Evolutionary conservation across 2,797 vertebrate genomes (phyloP), one percentile per base, ranked within the genome.

Genomic region (Crocodylus rhombifer): DNA sequence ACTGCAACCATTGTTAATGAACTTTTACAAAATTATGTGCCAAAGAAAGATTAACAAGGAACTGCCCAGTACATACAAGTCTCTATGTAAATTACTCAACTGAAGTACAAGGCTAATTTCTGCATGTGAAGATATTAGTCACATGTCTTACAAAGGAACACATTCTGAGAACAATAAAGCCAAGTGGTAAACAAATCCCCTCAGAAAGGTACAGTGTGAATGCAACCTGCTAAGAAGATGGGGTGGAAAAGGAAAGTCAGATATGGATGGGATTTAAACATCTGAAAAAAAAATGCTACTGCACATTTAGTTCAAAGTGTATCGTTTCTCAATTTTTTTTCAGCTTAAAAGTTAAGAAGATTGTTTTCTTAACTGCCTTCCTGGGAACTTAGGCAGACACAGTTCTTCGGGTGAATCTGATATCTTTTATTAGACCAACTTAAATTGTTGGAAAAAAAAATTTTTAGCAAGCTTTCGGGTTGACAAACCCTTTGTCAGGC

Each of bases 361-460:
- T 55, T 57, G 18, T 69, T 95, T 95, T 77, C 58, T 56, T 82
- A 95, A 89, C 82, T 76, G 90, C 80, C 82, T 79, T 58, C 5
- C 33, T 73, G 16, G 23, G 36, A 51, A 10, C 42, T 51, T 51
- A 51, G 42, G 42, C 42, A 51, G 42, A 11, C 42, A 51, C 42
- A 10, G 42, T 51, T 51, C 42, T 51, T 51, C 3, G 42, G 42
- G 42, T 51, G 42, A 51, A 51, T 51, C 42, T 51, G 42, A 51
- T 51, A 51, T 51, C 42, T 51, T 51, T 51, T 51, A 51, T 51
- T 51, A 51, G 42, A 51, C 42, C 10, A 10, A 51, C 42, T 51
- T 51, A 51, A 51, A 51, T 51, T 10, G 42, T 51, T 51, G 10
- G 42, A 51, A 51, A 51, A 51, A 51, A 51, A 51, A 51, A 10